phyloP scores from a whole-genome alignment of 2,113 vertebrate genomes.

The Accipiter virgatus region DNA sequence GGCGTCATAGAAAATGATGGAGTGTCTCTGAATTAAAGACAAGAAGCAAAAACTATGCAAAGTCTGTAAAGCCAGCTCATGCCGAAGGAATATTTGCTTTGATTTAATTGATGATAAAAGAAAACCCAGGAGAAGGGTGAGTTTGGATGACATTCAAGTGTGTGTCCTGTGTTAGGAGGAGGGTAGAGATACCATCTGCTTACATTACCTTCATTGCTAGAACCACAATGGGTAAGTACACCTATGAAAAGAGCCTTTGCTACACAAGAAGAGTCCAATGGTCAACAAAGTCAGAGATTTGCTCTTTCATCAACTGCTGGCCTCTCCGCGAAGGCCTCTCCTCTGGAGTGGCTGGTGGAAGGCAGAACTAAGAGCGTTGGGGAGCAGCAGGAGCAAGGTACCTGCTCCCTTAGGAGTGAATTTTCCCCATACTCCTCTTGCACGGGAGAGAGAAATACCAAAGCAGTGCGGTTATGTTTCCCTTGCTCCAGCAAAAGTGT shows the following conservation, averaged over 20 bases:
- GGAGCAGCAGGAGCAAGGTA: neutral
- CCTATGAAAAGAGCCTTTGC: neutral
- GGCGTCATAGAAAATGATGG: neutral
- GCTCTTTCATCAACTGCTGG: neutral
- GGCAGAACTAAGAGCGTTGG: neutral
- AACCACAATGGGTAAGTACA: neutral
- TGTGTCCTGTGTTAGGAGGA: constrained; percentile 55
- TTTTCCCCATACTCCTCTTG: neutral
- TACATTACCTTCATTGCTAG: constrained; percentile 32
- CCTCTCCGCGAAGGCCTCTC: neutral
- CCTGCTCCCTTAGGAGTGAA: neutral
- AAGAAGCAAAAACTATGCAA: neutral
- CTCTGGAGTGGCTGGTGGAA: neutral
- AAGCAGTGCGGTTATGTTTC: neutral
- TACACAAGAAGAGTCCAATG: neutral
- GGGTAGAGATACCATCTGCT: constrained; percentile 62
- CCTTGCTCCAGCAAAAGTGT: neutral
- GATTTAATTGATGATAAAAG: constrained; percentile 62
- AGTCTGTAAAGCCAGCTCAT: constrained; percentile 16
- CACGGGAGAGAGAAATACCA: neutral
- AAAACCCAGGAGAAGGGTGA: constrained; percentile 55
- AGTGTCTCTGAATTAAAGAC: neutral
- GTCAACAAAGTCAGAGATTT: constrained; percentile 14
- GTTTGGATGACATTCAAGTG: constrained; percentile 66
- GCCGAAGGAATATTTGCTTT: constrained; percentile 25